Percentiles rank a stretch among this genome's conserved stretches.
Conservation (phyloP, 2,888 invertebrate genomes). For the Rhabditoides inermis region DNA sequence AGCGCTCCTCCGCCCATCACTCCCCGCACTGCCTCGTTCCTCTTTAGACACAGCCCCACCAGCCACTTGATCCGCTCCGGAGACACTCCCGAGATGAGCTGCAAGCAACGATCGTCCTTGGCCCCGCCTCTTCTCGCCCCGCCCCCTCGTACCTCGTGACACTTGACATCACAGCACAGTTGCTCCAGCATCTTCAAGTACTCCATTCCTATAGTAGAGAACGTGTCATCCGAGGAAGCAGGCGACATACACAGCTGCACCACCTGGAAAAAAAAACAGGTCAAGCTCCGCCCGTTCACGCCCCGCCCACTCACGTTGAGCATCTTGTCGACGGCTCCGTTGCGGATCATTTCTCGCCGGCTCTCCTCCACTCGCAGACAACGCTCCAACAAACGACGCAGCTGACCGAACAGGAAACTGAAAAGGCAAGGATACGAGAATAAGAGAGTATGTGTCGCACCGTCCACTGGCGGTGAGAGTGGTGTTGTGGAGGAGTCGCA, state of each 20-base stretch:
- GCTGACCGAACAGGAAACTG: constrained; percentile 60
- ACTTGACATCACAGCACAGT: constrained; percentile 1
- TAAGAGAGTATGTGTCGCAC: background rate
- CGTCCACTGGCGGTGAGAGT: constrained; percentile 11
- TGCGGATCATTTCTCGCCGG: constrained; percentile 69
- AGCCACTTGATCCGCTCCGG: constrained; percentile 16
- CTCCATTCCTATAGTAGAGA: constrained; percentile 18
- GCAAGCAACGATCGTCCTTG: background rate
- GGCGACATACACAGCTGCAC: background rate
- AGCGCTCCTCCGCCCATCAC: background rate
- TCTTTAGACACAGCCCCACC: background rate
- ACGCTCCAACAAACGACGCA: constrained; percentile 77
- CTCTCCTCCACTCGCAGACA: constrained; percentile 74
- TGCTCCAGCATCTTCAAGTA: constrained; percentile 18
- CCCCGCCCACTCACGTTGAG: no score
- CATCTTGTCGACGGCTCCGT: constrained; percentile 55
- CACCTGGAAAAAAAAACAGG: background rate
- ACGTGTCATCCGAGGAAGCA: constrained; percentile 12
- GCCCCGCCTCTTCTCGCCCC: constrained; percentile 72
- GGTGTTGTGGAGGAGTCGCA: constrained; percentile 26
- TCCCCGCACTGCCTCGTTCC: background rate
- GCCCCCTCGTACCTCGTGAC: background rate
- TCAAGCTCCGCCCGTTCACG: background rate
- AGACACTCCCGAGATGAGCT: background rate
- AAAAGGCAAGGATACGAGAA: background rate